Evolutionary conservation across 2,113 vertebrate genomes (phyloP), one percentile per base, ranked within the genome.

Genomic region (Brachypteracias leptosomus): DNA sequence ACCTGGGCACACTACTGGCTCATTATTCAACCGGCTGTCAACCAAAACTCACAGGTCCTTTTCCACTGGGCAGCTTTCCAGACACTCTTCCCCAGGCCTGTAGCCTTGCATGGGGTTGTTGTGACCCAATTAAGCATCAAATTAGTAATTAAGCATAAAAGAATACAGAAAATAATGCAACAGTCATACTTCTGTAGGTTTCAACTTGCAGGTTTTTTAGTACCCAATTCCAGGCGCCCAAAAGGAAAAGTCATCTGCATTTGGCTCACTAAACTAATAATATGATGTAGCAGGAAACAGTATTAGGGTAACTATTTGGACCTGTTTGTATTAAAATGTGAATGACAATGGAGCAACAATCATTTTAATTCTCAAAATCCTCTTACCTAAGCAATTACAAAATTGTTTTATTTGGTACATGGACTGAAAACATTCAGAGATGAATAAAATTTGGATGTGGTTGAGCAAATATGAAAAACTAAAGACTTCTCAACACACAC

Each of bases 81-180:
- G 66, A 16, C 46, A 6, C 46, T 49, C 66, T 19, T 28, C n/a
- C 24, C 66, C 33, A 35, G 35, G 44, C 33, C 33, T 26, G 17
- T 17, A 2, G 12, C 9, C 1, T 6, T 49, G 11, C 24, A 19
- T 5, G 6, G 0, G 16, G 44, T 29, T 70, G n/a, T 21, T 51
- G 25, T 70, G 67, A 28, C 24, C n/a, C 67, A 51, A 51, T 36
- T 70, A 36, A 36, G n/a, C 67, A 68, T 51, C 36, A 29, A 70
- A n/a, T 35, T 47, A n/a, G n/a, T n/a, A n/a, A 68, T 67, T 35
- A 81, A 65, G 31, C n/a, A 44, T 57, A 66, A 55, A 68, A 73
- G 18, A 95, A 80, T 46, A 73, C 8, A 70, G 19, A 86, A 49
- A 31, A 86, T 36, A 86, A 57, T 25, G 67, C 13, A 65, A 16